Evolutionary conservation across 1,140 invertebrate genomes (phyloP).

Genomic region (Brachystomella parvula): DNA sequence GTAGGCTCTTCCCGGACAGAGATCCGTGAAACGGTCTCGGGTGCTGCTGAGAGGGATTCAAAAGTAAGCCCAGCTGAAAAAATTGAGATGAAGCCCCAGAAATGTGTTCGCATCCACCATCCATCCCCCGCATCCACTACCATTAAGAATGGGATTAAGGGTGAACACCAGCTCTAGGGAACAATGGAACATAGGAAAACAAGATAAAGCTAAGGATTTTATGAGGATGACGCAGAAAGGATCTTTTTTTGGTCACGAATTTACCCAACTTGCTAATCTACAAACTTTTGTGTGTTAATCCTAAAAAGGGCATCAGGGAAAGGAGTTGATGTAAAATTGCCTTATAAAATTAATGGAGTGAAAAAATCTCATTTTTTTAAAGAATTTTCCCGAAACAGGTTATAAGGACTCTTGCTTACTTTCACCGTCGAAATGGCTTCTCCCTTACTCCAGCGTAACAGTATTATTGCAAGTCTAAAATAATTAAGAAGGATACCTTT

Average conservation of each 20-base stretch:
- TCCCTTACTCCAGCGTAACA: too few relatives aligned
- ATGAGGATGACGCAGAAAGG: neutral
- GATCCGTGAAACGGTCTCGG: neutral
- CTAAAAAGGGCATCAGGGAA: too few relatives aligned
- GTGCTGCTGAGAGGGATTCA: neutral
- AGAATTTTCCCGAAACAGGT: too few relatives aligned
- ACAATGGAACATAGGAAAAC: neutral
- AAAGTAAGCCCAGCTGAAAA: neutral
- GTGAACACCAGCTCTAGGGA: neutral
- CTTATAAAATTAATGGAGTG: conserved; percentile 1
- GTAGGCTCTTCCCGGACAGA: neutral
- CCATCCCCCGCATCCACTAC: neutral
- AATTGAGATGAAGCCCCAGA: conserved; percentile 5
- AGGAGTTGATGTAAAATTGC: too few relatives aligned
- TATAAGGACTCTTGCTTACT: too few relatives aligned
- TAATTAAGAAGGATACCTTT: too few relatives aligned
- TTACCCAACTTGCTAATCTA: too few relatives aligned
- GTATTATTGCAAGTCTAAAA: too few relatives aligned
- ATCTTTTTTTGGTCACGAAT: neutral
- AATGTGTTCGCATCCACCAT: neutral
- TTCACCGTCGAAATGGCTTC: too few relatives aligned
- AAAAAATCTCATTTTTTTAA: neutral
- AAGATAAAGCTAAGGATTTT: neutral
- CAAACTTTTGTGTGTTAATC: too few relatives aligned
- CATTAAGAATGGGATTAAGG: neutral